A percentile compares a stretch with the other conserved stretches of the same genome.
Evolutionary conservation across 1,140 invertebrate species (phyloP).

Genomic region (Drosophila kepulauana): DNA sequence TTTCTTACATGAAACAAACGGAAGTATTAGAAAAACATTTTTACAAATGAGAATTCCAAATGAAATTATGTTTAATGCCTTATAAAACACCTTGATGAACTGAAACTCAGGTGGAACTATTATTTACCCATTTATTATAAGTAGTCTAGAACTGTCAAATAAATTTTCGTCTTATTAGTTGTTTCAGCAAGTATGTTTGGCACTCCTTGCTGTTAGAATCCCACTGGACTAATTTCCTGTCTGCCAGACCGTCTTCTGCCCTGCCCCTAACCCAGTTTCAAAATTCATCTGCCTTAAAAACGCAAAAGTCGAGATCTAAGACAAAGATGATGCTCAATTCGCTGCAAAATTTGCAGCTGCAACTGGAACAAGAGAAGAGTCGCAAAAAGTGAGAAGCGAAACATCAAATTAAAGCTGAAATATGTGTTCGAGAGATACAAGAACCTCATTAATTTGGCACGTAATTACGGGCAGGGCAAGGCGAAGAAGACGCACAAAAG

Average conservation of each 20-base stretch:
- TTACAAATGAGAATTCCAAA: too few relatives aligned
- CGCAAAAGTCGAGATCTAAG: conserved; percentile 3
- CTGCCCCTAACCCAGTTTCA: background rate
- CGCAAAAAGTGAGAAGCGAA: conserved; percentile 20
- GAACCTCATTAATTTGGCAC: conserved; percentile 75
- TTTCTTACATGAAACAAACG: too few relatives aligned
- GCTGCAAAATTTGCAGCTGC: conserved; percentile 26
- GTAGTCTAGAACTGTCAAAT: too few relatives aligned
- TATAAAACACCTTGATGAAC: too few relatives aligned
- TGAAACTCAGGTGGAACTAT: too few relatives aligned
- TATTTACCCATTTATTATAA: too few relatives aligned
- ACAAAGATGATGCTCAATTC: conserved; percentile 3
- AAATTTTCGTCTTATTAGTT: too few relatives aligned
- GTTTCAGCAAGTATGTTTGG: background rate
- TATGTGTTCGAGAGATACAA: conserved; percentile 50
- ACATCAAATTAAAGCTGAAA: conserved; percentile 52
- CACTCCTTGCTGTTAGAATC: background rate
- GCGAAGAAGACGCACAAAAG: conserved; percentile 25
- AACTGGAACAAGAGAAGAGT: conserved; percentile 1
- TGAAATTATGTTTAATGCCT: too few relatives aligned
- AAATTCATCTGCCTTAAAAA: conserved; percentile 17
- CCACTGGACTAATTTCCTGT: conserved; percentile 20
- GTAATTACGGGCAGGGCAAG: conserved; percentile 53
- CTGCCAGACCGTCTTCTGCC: conserved; percentile 6
- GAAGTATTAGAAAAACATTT: too few relatives aligned